Evolutionary conservation across 2,888 invertebrate species (phyloP), one percentile per base, ranked within the genome.

Genomic region (Strigamia crassipes): DNA sequence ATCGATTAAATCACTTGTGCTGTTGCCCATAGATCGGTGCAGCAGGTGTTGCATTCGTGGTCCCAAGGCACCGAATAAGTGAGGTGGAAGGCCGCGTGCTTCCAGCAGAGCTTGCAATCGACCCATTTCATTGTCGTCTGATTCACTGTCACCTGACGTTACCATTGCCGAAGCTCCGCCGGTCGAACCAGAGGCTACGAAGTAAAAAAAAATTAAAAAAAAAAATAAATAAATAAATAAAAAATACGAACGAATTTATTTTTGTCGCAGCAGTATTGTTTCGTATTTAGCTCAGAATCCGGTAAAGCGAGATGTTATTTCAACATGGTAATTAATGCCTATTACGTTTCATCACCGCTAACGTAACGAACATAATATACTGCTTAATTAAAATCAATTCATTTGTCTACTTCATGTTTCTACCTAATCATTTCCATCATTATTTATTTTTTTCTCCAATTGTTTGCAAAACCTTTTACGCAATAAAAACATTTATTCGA

Each of bases 41-140:
- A 98, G 90, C 82, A 98, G 90, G 87, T 97, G 97, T 87, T 98
- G 97, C 96, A 99, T 96, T 81, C 98, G 91, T 79, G 98, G 96
- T 0, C 96, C 98, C 82, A 99, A 91, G 0, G 97, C 96, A 46
- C 97, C 97, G 86, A 99, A 96, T 83, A 99, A 91, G 88, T 98
- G 97, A 15, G 97, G 97, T n/a, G 98, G 97, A 85, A 98, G 89
- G 34, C 98, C 98, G 84, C 97, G 91, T 15, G 97, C 96, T 89
- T 98, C 98, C 81, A 98, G 90, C 85, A 98, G 89, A 31, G 97
- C 97, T 88, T 98, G 97, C 83, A 98, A 91, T 79, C 97, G 92
- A 56, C 97, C 97, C 87, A 98, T 97, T 89, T 98, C 97, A 85
- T 94, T 95, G 87, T 97, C 97, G 89, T 97, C 97, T 85, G 93